Conservation (phyloP, 2,797 vertebrate species). For the Lateolabrax maculatus region DNA sequence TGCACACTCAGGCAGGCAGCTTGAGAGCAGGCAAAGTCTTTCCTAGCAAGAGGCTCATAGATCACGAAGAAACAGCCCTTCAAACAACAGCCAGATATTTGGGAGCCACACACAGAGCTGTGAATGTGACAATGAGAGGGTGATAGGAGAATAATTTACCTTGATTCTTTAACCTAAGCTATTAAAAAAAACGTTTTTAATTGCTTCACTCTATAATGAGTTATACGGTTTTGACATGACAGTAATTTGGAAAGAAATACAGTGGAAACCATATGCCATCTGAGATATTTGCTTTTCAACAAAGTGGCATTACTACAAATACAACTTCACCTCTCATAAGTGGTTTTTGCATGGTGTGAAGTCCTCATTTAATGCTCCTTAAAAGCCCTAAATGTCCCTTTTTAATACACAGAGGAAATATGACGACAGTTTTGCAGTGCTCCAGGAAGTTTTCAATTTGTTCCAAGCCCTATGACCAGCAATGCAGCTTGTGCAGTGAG, state of each 20-base stretch:
- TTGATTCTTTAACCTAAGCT: slow-evolving; percentile 23
- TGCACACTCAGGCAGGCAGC: slow-evolving; percentile 39
- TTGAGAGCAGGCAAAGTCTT: slow-evolving; percentile 35
- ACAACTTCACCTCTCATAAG: not conserved
- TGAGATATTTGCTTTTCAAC: not conserved
- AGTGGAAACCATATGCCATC: not conserved
- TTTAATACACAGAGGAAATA: not conserved
- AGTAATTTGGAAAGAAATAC: slow-evolving; percentile 6
- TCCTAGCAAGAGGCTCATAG: slow-evolving; percentile 23
- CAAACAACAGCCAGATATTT: slow-evolving; percentile 35
- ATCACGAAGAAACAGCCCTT: slow-evolving; percentile 31
- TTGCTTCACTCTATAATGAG: not conserved
- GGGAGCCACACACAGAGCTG: slow-evolving; percentile 45
- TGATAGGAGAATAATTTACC: slow-evolving; percentile 12
- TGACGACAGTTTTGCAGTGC: not conserved
- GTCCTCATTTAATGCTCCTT: not conserved
- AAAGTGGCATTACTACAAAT: not conserved
- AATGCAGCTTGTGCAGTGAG: slow-evolving; percentile 28
- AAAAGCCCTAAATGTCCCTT: not conserved
- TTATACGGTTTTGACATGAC: not conserved
- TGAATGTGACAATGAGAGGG: slow-evolving; percentile 20
- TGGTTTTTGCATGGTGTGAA: not conserved
- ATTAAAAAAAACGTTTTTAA: slow-evolving; percentile 17
- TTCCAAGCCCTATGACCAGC: not conserved
- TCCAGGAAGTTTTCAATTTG: slow-evolving; percentile 18